These are phyloP conservation scores for Laterallus jamaicensis DNA, from an alignment of 2,113 vertebrate genomes.

Conservation along the genomic window DNA sequence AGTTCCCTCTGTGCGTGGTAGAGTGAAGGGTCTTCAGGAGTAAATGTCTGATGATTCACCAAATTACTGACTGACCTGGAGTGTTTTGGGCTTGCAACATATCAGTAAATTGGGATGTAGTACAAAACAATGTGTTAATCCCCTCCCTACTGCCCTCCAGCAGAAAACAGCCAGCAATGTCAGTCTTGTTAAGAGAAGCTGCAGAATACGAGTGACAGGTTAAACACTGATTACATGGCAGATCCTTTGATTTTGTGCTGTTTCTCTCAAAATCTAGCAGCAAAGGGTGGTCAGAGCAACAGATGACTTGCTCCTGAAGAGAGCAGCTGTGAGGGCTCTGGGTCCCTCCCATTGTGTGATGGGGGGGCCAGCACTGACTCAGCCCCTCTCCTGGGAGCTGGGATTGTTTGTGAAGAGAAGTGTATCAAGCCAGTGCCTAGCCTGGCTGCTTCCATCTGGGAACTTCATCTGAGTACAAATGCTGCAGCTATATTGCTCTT, in stretches of 20 bases:
- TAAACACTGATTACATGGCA: not conserved
- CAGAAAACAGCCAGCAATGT: not conserved
- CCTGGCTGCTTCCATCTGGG: not conserved
- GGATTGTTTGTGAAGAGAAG: not conserved
- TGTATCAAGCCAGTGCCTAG: not conserved
- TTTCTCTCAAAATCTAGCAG: not conserved
- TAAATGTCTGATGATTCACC: not conserved
- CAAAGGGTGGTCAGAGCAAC: not conserved
- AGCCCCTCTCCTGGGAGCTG: not conserved
- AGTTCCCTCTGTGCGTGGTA: not conserved
- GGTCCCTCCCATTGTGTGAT: accelerated
- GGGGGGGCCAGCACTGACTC: not conserved
- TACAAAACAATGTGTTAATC: not conserved
- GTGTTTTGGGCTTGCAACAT: accelerated
- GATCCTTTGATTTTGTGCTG: not conserved
- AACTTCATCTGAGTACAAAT: not conserved
- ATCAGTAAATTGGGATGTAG: not conserved
- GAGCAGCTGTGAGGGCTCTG: not conserved
- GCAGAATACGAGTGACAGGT: not conserved
- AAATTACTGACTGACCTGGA: not conserved
- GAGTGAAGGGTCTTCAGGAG: not conserved
- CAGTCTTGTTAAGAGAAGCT: not conserved
- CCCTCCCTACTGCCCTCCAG: not conserved
- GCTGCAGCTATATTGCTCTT: not conserved
- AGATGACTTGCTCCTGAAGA: not conserved